Evolutionary conservation across 1,140 invertebrate species (phyloP).

Genomic region (Drosophila grimshawi): DNA sequence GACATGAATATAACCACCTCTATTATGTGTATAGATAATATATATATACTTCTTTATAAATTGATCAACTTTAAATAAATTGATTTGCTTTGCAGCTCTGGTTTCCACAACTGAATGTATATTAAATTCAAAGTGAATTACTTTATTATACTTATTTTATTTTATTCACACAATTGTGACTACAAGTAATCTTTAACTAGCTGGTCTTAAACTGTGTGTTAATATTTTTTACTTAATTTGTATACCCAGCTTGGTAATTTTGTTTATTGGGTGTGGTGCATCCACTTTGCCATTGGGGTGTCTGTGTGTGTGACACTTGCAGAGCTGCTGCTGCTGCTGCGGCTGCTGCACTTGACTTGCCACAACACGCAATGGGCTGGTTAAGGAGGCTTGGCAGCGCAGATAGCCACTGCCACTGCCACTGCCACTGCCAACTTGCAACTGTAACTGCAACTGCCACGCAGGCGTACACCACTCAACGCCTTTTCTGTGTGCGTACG

Average conservation of each 20-base stretch:
- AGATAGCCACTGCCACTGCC: slow-evolving; percentile 41
- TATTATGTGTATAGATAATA: too few relatives aligned
- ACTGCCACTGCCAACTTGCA: slow-evolving; percentile 16
- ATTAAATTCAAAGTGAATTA: too few relatives aligned
- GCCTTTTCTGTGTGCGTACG: slow-evolving; percentile 52
- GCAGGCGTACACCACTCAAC: slow-evolving; percentile 82
- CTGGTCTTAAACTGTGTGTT: too few relatives aligned
- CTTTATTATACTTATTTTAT: too few relatives aligned
- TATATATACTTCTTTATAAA: too few relatives aligned
- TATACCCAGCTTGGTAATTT: not conserved
- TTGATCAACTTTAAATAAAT: too few relatives aligned
- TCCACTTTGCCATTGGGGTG: slow-evolving; percentile 38
- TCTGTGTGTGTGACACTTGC: slow-evolving; percentile 59
- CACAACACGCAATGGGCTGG: slow-evolving; percentile 71
- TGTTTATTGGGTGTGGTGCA: slow-evolving; percentile 45
- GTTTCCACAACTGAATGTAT: too few relatives aligned
- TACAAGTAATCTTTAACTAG: too few relatives aligned
- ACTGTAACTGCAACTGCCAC: slow-evolving; percentile 55
- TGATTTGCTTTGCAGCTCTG: too few relatives aligned
- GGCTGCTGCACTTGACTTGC: slow-evolving; percentile 80
- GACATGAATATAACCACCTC: too few relatives aligned
- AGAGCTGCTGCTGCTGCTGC: slow-evolving; percentile 36
- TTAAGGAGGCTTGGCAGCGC: slow-evolving; percentile 64
- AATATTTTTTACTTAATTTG: not conserved
- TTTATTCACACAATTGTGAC: too few relatives aligned